These are phyloP conservation scores for Leuciscus waleckii DNA, from an alignment of 2,797 vertebrate species.

Conservation along the genomic window DNA sequence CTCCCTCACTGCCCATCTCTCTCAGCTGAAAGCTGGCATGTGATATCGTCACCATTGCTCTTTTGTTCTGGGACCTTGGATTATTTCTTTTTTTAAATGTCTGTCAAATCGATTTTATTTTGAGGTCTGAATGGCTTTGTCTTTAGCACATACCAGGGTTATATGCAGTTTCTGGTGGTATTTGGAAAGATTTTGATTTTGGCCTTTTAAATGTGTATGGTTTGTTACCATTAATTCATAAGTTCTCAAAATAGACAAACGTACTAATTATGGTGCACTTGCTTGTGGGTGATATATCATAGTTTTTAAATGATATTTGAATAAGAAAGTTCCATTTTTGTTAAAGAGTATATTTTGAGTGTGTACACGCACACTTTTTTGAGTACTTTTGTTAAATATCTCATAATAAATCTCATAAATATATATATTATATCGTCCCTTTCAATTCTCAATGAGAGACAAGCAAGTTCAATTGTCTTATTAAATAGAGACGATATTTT, in stretches of 20 bases:
- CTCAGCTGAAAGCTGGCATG: conserved; percentile 13
- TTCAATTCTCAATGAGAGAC: background rate
- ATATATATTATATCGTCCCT: background rate
- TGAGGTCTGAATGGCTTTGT: background rate
- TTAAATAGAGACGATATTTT: background rate
- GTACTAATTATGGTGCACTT: background rate
- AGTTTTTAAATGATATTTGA: background rate
- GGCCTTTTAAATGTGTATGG: background rate
- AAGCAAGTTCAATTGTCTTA: background rate
- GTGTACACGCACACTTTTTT: no score
- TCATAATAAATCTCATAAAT: no score
- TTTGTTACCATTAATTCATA: background rate
- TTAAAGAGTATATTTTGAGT: background rate
- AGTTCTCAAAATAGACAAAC: background rate
- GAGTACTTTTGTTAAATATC: no score
- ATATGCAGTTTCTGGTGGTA: background rate
- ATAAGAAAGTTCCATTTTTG: background rate
- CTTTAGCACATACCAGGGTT: background rate
- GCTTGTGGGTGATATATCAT: background rate
- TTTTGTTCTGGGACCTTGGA: conserved; percentile 20
- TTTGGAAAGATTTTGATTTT: background rate
- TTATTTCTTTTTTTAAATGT: background rate
- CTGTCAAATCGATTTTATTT: background rate
- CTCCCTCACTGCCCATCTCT: conserved; percentile 34
- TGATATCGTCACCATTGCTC: conserved; percentile 13